phyloP scores from a whole-genome alignment of 1,140 invertebrate species.

The Drosophila orena region DNA sequence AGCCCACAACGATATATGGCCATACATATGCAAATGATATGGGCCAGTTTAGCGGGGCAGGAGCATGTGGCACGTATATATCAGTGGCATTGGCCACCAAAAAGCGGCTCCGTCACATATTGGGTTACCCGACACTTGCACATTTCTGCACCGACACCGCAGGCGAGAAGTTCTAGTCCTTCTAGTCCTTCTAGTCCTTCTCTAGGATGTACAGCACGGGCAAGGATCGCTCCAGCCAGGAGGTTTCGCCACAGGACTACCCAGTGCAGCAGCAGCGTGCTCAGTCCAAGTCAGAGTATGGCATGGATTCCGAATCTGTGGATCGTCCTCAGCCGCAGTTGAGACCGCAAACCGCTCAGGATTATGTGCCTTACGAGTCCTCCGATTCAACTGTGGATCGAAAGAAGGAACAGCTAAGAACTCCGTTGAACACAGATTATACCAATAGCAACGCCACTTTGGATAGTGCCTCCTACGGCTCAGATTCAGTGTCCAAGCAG shows the following conservation, averaged over 20 bases:
- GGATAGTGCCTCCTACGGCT: background rate
- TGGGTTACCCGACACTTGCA: constrained; percentile 81
- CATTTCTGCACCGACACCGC: constrained; percentile 80
- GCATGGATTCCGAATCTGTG: background rate
- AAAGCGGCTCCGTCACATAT: constrained; percentile 53
- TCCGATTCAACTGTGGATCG: background rate
- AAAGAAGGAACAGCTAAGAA: background rate
- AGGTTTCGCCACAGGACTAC: constrained; percentile 10
- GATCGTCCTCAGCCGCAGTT: constrained; percentile 13
- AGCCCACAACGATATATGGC: constrained; percentile 42
- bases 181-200: constrained; percentile 31
- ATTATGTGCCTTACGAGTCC: background rate
- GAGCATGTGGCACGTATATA: constrained; percentile 11
- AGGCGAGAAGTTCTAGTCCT: constrained; percentile 65
- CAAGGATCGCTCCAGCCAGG: constrained; percentile 14
- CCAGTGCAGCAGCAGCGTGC: background rate
- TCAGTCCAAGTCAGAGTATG: constrained; percentile 9
- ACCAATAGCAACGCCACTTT: background rate
- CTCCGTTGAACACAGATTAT: constrained; percentile 3
- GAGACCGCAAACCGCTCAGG: background rate
- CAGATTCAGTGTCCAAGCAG: constrained; percentile 6
- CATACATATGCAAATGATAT: constrained; percentile 77
- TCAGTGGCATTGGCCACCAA: constrained; percentile 42
- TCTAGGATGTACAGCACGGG: constrained; percentile 42
- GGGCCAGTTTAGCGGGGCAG: constrained; percentile 37